Evolutionary conservation across 2,797 vertebrate genomes (phyloP).

Genomic region (Poeciliopsis gracilis): DNA sequence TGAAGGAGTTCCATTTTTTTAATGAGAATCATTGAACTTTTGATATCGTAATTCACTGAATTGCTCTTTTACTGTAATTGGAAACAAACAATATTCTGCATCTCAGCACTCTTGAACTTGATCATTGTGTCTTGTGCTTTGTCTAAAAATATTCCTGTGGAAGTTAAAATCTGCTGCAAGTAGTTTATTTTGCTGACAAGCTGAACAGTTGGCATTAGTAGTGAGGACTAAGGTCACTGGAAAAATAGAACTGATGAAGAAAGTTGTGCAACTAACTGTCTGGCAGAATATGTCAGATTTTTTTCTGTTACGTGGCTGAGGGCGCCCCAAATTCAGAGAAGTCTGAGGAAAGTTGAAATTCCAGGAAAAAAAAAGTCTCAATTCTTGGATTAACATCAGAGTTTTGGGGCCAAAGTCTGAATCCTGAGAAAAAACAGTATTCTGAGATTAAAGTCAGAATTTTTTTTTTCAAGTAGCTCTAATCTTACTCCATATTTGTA

Average conservation of each 20-base stretch:
- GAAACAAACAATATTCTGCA: not conserved
- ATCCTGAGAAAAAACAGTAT: not conserved
- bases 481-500: not conserved
- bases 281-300: not conserved
- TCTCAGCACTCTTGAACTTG: not conserved
- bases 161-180: not conserved
- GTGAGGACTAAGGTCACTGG: not conserved
- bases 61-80: not conserved
- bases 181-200: conserved; percentile 1
- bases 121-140: not conserved
- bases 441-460: not conserved
- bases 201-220: not conserved
- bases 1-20: not conserved
- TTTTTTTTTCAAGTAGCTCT: not conserved
- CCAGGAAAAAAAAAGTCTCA: too few relatives aligned
- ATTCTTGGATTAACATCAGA: too few relatives aligned
- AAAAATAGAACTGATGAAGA: not conserved
- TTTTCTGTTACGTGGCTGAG: not conserved
- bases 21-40: not conserved
- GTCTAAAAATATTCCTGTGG: not conserved
- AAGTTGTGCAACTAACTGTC: not conserved
- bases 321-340: not conserved
- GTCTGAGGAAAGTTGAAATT: too few relatives aligned
- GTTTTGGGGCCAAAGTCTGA: not conserved
- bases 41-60: not conserved